Base-by-base conservation (phyloP, 2,888 invertebrate species). In the Aplocera efformata region DNA sequence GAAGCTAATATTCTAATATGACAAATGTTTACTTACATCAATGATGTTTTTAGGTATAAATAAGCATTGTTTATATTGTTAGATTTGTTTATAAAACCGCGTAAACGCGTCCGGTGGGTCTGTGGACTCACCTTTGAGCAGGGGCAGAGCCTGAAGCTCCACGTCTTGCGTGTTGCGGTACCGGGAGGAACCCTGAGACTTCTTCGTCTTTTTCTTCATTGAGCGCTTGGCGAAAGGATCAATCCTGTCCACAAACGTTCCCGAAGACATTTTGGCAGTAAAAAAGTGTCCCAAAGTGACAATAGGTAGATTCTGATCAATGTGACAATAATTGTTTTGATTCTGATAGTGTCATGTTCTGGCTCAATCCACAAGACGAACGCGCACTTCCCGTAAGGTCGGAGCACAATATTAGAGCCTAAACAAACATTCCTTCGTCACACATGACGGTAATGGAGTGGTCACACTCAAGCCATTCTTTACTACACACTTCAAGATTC, bases 171-270 rank as follows among this genome's bases (percentile, higher is more conserved):
- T 97, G 82, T 98, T 97, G 83, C 98, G 94, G 90, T 99, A 99
- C 72, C 99, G 93, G 58, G 99, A 99, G 69, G 98, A 98, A 71
- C 99, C 99, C 90, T 99, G 98, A 79, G 98, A 98, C 90, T 97
- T 96, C 91, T 97, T 98, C 78, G 97, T 96, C 90, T 99, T 98
- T 91, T 98, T 97, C 91, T 98, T 97, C 72, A 98, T 90, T 72
- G 98, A 98, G 84, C 98, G 93, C 91, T 98, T 99, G 69, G 97
- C 96, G 90, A 99, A 99, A 74, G 99, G 99, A 92, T 99, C 99
- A 91, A 99, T 98, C 90, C 98, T 96, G 92, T 99, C 98, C 90
- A 98, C 98, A 92, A 98, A 96, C 85, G 96, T 94, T 90, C 93
- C 94, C 90, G 95, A 93, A 88, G 89, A 88, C 93, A 91, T 92